These are phyloP conservation scores for Pedicia rivosa DNA, from an alignment of 2,888 invertebrate species.

Conservation along the genomic window DNA sequence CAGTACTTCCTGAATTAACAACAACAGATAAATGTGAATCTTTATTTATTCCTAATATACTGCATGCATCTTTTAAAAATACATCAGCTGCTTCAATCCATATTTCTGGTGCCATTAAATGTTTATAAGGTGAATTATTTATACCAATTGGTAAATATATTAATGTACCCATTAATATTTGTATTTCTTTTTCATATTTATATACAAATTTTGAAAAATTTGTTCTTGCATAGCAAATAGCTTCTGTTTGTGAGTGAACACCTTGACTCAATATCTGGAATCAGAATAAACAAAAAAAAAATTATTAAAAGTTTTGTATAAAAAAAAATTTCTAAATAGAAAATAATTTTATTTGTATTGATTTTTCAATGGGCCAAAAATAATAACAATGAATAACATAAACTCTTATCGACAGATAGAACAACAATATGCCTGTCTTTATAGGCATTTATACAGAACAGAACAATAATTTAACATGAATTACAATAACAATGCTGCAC, in stretches of 20 bases:
- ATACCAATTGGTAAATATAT: conserved; percentile 66
- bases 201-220: conserved; percentile 69
- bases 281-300: too few relatives aligned
- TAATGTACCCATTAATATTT: conserved; percentile 72
- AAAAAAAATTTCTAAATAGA: too few relatives aligned
- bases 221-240: conserved; percentile 71
- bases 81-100: conserved; percentile 72
- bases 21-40: conserved; percentile 85
- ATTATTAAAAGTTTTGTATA: too few relatives aligned
- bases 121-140: conserved; percentile 60
- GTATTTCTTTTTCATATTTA: conserved; percentile 67
- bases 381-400: too few relatives aligned
- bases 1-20: conserved; percentile 82
- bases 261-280: conserved; percentile 15
- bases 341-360: too few relatives aligned
- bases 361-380: too few relatives aligned
- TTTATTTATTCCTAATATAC: conserved; percentile 73
- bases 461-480: too few relatives aligned
- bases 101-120: conserved; percentile 53
- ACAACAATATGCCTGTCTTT: too few relatives aligned
- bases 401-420: too few relatives aligned
- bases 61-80: conserved; percentile 85
- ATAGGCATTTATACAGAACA: too few relatives aligned
- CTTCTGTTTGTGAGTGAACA: conserved; percentile 54
- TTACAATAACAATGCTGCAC: too few relatives aligned